phyloP scores from a whole-genome alignment of 2,113 vertebrate genomes.

The Sialia sialis region DNA sequence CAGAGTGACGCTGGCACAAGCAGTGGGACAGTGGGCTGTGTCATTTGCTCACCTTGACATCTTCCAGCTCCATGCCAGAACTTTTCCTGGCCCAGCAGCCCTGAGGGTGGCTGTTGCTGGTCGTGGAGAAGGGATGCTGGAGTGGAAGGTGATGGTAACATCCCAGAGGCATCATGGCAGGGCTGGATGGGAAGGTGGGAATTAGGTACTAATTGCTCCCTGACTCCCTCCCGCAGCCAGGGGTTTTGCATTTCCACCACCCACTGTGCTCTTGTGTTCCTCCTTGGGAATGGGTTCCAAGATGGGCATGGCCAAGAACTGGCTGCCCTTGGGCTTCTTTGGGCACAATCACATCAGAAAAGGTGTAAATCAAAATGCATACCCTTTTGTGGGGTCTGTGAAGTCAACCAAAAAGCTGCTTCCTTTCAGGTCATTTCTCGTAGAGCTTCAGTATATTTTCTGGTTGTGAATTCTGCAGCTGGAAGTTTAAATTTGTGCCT shows the following conservation, averaged over 20 bases:
- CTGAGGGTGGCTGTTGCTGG: accelerated
- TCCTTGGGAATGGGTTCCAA: neutral
- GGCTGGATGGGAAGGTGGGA: neutral
- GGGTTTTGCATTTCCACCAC: neutral
- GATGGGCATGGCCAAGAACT: accelerated
- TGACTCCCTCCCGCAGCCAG: neutral
- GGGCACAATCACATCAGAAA: accelerated
- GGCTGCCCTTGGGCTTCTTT: neutral
- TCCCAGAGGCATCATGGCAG: neutral
- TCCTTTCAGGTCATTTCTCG: neutral
- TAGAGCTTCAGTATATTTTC: neutral
- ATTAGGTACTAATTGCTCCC: neutral
- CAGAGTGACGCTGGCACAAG: accelerated
- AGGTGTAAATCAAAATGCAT: neutral
- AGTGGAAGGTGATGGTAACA: neutral
- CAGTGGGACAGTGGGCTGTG: neutral
- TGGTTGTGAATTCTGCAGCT: neutral
- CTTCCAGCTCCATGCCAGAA: neutral
- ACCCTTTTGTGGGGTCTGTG: neutral
- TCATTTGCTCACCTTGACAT: neutral
- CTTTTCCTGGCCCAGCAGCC: neutral
- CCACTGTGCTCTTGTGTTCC: accelerated
- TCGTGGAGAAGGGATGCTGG: neutral
- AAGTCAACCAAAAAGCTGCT: neutral
- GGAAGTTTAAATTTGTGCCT: neutral